These are phyloP conservation scores for Crossaster papposus DNA, from an alignment of 53 echinoderm and acorn worm genomes.

Conservation along the genomic window DNA sequence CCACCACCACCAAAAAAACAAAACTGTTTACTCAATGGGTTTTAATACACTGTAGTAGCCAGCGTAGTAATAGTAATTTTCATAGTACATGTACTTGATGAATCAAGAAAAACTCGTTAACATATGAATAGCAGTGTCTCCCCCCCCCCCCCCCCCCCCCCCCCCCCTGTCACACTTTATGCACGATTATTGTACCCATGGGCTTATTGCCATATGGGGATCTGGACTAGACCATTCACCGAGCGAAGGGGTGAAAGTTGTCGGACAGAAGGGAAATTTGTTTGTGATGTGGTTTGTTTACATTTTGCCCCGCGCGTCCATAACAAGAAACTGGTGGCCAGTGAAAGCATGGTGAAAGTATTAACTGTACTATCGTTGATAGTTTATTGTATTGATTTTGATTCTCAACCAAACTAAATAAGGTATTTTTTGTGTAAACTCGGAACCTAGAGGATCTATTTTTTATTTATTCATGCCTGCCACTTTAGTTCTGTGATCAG, in stretches of 20 bases:
- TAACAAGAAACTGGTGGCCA: neutral
- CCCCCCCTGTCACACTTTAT: slow-evolving; percentile 23
- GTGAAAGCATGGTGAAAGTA: too few relatives aligned
- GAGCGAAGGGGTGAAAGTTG: neutral
- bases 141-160: too few relatives aligned
- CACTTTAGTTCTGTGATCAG: neutral
- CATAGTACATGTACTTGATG: neutral
- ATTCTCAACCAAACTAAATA: neutral
- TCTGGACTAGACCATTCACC: slow-evolving; percentile 41
- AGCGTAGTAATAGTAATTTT: neutral
- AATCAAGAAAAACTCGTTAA: slow-evolving; percentile 22
- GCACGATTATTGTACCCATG: slow-evolving; percentile 20
- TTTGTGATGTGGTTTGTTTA: slow-evolving; percentile 7
- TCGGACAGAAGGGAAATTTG: neutral
- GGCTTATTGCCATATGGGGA: slow-evolving; percentile 7
- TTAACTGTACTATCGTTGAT: neutral
- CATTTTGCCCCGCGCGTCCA: neutral
- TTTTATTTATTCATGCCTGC: neutral
- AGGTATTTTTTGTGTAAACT: neutral
- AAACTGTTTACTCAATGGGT: slow-evolving; percentile 15
- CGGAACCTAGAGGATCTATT: neutral
- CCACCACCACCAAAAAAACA: slow-evolving; percentile 2
- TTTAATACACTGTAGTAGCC: too few relatives aligned
- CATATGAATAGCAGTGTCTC: slow-evolving; percentile 52
- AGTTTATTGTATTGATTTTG: neutral